phyloP scores from a whole-genome alignment of 2,797 vertebrate genomes.

The Carcharodon carcharias region DNA sequence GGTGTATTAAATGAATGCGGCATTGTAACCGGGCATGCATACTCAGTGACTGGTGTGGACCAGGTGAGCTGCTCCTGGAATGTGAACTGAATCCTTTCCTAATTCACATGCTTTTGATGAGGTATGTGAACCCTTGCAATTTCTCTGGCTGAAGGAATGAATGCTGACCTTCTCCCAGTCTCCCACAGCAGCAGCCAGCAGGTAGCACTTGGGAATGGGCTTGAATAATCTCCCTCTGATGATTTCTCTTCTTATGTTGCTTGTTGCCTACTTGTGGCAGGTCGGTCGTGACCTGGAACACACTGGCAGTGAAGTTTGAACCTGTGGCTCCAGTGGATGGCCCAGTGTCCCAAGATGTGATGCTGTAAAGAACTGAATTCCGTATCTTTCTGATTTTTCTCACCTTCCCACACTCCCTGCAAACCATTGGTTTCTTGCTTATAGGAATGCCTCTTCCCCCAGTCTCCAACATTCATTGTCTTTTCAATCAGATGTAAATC shows the following conservation, averaged over 20 bases:
- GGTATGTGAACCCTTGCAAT: neutral
- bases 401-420: neutral
- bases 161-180: neutral
- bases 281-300: neutral
- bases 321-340: neutral
- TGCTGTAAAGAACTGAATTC: neutral
- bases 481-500: neutral
- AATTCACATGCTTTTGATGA: neutral
- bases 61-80: conserved; percentile 48
- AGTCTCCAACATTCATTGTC: neutral
- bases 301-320: neutral
- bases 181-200: neutral
- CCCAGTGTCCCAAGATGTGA: neutral
- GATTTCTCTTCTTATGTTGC: neutral
- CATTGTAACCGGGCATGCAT: conserved; percentile 65
- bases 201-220: neutral
- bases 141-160: neutral
- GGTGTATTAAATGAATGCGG: conserved; percentile 53
- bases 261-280: neutral
- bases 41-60: conserved; percentile 60
- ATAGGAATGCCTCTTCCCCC: neutral
- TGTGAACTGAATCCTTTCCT: neutral
- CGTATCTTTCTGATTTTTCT: neutral
- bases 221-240: neutral
- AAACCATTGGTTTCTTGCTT: neutral